phyloP scores from a whole-genome alignment of 2,888 invertebrate genomes.

The Hydrotaea diabolus region DNA sequence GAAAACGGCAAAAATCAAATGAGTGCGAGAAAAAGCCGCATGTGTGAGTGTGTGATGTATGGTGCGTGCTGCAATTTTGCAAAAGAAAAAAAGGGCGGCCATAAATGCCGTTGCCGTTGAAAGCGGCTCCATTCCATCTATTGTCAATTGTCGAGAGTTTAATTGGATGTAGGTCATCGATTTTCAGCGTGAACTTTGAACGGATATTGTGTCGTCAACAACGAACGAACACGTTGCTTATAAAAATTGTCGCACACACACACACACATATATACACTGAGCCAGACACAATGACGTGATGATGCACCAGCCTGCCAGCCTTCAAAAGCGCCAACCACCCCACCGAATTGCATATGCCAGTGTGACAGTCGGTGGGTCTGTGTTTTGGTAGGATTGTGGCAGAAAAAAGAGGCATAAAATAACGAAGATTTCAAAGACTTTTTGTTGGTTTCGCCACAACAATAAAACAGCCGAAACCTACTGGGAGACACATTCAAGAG shows the following conservation, averaged over 20 bases:
- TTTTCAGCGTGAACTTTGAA: slow-evolving; percentile 66
- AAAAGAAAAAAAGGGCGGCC: too few species aligned
- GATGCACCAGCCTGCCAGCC: not conserved
- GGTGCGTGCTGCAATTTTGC: too few species aligned
- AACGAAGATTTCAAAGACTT: slow-evolving; percentile 8
- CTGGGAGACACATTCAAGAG: not conserved
- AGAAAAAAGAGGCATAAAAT: not conserved
- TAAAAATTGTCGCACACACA: not conserved
- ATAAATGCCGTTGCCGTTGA: slow-evolving; percentile 2
- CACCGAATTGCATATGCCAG: not conserved
- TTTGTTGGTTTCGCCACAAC: not conserved
- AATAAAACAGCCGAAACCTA: not conserved
- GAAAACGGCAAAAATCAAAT: too few species aligned
- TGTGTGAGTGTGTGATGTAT: too few species aligned
- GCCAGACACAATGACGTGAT: not conserved
- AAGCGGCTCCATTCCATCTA: slow-evolving; percentile 60
- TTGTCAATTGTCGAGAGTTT: slow-evolving; percentile 63
- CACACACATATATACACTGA: not conserved
- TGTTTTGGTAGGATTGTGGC: not conserved
- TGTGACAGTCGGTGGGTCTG: not conserved
- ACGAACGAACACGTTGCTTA: slow-evolving; percentile 13
- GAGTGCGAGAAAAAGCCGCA: too few species aligned
- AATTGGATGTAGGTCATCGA: slow-evolving; percentile 67
- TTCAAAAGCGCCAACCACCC: not conserved
- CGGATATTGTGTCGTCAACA: slow-evolving; percentile 57